Evolutionary conservation across 2,888 invertebrate genomes (phyloP).

Genomic region (Orgyia antiqua): DNA sequence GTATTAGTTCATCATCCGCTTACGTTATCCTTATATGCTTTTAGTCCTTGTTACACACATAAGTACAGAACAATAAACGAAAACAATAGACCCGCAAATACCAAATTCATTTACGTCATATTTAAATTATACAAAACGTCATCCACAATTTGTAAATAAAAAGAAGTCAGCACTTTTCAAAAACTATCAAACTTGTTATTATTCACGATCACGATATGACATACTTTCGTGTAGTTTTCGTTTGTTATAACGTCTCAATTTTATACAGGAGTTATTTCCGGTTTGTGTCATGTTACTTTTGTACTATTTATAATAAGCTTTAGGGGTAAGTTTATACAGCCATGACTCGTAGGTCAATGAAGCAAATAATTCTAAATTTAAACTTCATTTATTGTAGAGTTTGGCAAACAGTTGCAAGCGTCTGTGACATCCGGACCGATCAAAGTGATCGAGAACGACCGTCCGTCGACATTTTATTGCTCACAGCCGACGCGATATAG

Average conservation of each 20-base stretch:
- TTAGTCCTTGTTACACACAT: too few relatives aligned
- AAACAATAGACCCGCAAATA: too few relatives aligned
- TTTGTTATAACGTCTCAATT: conserved; percentile 27
- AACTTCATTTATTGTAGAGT: conserved; percentile 51
- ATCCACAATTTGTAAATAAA: too few relatives aligned
- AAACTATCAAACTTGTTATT: conserved; percentile 21
- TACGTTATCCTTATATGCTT: too few relatives aligned
- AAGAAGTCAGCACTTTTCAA: background rate
- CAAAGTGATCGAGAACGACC: conserved; percentile 63
- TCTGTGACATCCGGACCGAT: conserved; percentile 67
- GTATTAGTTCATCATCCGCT: too few relatives aligned
- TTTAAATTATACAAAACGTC: too few relatives aligned
- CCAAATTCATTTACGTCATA: too few relatives aligned
- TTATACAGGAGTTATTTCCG: conserved; percentile 21
- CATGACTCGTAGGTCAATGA: conserved; percentile 42
- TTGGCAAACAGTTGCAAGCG: conserved; percentile 49
- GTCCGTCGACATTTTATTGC: conserved; percentile 49
- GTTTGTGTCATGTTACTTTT: conserved; percentile 36
- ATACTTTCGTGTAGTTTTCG: conserved; percentile 17
- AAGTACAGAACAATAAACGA: too few relatives aligned
- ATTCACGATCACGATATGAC: conserved; percentile 21
- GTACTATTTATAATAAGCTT: conserved; percentile 44
- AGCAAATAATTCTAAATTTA: conserved; percentile 65
- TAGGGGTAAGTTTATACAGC: conserved; percentile 43
- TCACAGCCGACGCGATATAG: conserved; percentile 10